Evolutionary conservation across 2,113 vertebrate species (phyloP).

Genomic region (Urocitellus parryii): DNA sequence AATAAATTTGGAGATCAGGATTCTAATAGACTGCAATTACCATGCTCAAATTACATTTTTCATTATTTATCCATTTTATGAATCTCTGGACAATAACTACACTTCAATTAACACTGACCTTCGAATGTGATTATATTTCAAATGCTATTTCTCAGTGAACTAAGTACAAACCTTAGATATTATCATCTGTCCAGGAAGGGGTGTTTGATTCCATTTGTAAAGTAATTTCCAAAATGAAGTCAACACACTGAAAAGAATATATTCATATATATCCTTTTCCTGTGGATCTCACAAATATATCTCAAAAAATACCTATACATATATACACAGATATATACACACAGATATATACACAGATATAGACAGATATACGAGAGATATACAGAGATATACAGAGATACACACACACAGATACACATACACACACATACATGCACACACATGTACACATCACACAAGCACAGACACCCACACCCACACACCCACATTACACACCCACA

Average conservation of each 20-base stretch:
- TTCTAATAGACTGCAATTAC: background rate
- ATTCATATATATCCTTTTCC: background rate
- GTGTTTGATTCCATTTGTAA: background rate
- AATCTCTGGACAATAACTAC: background rate
- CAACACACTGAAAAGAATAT: background rate
- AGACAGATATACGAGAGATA: too few relatives aligned
- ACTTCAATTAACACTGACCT: background rate
- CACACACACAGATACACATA: too few relatives aligned
- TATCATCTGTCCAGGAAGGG: background rate
- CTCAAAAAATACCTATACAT: background rate
- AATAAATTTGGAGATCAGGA: background rate
- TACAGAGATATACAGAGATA: too few relatives aligned
- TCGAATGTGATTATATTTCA: background rate
- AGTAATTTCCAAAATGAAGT: background rate
- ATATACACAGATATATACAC: too few relatives aligned
- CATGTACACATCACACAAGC: rapidly evolving
- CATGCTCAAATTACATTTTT: background rate
- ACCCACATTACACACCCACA: too few relatives aligned
- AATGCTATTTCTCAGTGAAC: background rate
- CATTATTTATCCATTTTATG: background rate
- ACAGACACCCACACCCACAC: too few relatives aligned
- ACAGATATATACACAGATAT: too few relatives aligned
- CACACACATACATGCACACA: too few relatives aligned
- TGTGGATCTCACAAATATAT: background rate
- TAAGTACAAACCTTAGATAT: background rate